Conservation (phyloP, 2,888 invertebrate genomes). For the Steromphala cineraria region DNA sequence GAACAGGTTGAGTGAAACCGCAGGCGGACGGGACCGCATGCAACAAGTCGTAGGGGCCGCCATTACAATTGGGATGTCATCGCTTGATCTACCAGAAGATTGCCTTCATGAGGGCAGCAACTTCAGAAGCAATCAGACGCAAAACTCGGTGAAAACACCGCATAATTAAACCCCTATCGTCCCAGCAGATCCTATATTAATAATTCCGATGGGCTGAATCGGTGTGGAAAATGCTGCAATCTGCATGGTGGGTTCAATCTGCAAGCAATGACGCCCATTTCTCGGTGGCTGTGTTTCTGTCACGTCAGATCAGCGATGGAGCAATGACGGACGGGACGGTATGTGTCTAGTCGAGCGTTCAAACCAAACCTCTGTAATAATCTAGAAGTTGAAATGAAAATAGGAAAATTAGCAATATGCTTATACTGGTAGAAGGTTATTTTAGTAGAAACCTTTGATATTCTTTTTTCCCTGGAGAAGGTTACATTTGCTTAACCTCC, state of each 20-base stretch:
- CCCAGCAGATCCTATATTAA: not conserved
- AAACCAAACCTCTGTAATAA: no score
- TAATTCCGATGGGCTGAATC: slow-evolving; percentile 6
- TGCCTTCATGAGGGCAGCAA: not conserved
- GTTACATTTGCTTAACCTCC: no score
- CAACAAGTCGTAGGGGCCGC: not conserved
- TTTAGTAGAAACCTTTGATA: no score
- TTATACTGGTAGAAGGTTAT: no score
- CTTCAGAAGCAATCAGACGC: slow-evolving; percentile 2
- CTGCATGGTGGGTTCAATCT: not conserved
- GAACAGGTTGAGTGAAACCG: not conserved
- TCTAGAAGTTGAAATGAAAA: no score
- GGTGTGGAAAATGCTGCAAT: not conserved
- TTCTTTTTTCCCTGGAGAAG: no score
- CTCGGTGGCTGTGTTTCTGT: not conserved
- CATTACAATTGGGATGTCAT: not conserved
- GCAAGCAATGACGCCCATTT: not conserved
- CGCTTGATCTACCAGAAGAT: not conserved
- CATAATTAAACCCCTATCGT: not conserved
- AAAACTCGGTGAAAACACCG: not conserved
- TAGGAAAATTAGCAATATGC: no score
- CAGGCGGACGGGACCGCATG: not conserved
- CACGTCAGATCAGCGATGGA: not conserved
- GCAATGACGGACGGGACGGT: no score
- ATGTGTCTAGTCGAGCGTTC: no score